Base-by-base conservation (phyloP, 1,140 invertebrate genomes). In the Scaptodrosophila lebanonensis region DNA sequence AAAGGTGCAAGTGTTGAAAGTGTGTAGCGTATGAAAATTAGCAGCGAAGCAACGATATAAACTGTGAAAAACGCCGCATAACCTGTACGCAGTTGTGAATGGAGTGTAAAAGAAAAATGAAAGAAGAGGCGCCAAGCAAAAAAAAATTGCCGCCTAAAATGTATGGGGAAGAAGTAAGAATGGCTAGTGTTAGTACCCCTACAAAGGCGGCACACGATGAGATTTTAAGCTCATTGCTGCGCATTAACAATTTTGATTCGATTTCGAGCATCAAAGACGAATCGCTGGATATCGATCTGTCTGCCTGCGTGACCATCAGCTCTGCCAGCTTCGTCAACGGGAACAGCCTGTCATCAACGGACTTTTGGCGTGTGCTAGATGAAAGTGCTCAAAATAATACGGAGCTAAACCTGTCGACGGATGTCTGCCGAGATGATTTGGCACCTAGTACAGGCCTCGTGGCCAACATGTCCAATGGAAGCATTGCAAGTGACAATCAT, bases 61-160 rank as follows among this genome's bases (percentile, higher is more conserved):
- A 63, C 49, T 57, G 35, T 47, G 30, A 17, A 44, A 43, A 54
- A 61, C 27, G 32, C 75, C 75, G 75, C 75, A 79, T 79, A 79
- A 79, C 73, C 73, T 79, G 66, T 76, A 76, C 61, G 66, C 59
- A 65, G 61, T 60, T 58, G 69, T 65, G 73, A 82, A 77, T 82
- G 75, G 75, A 79, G 66, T 73, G 75, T 61, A 76, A 69, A 75
- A 57, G 75, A 39, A 82, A 75, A 73, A 83, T 83, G 79, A 83
- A 84, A 60, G 72, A 84, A 77, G 73, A 83, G 71, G 77, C 77
- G 77, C 72, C 77, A 83, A 83, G 72, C 75, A 84, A 84, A 62
- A n/a, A n/a, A n/a, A 84, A 84, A 77, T 84, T 84, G 82, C 82
- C 82, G 82, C 82, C 82, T 84, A 84, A 84, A 84, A 75, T 83